Evolutionary conservation across 1,140 invertebrate genomes (phyloP), one percentile per base, ranked within the genome.

Genomic region (Pseudomyrmex dendroicus): DNA sequence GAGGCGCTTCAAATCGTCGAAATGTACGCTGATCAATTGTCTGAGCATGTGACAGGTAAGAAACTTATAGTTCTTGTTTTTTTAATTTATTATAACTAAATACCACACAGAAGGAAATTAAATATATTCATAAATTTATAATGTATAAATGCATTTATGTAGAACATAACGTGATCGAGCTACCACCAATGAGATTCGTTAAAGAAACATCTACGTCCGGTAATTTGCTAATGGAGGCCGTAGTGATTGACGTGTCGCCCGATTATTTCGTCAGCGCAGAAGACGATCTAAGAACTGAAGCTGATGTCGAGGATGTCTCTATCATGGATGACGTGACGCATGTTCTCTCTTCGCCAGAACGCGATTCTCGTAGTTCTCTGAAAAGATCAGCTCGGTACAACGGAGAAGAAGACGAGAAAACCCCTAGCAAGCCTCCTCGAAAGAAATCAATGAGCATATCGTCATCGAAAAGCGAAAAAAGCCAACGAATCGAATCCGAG

Each of bases 1-100:
- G 97, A 98, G 94, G 98, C 98, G 0, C 94, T 98, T 13, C 97
- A 98, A 93, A 98, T 98, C 89, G 96, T 98, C 0, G 98, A 98
- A 95, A 98, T 98, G 97, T 98, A 98, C 93, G 98, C 98, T 0
- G 97, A 98, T 92, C 97, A 98, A 92, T 95, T 98, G 64, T 98
- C 97, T 0, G 98, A 98, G 94, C 97, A 98, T 92, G 96, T 98
- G 4, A 97, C 97, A 83, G 96, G 96, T 96, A 92, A 90, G 86
- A 76, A 2, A 82, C 63, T 57, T 15, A 63, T 22, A 48, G 44
- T 73, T 66, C n/a, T 59, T 70, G 20, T 84, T 57, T 17, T 68
- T n/a, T 52, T 63, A 52, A 68, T 52, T 12, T 15, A 25, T 22
- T 7, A 22, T 15, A 77, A 77, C 3, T 59, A 17, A 4, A 78